Evolutionary conservation across 1,140 invertebrate species (phyloP).

Genomic region (Listronotus oregonensis): DNA sequence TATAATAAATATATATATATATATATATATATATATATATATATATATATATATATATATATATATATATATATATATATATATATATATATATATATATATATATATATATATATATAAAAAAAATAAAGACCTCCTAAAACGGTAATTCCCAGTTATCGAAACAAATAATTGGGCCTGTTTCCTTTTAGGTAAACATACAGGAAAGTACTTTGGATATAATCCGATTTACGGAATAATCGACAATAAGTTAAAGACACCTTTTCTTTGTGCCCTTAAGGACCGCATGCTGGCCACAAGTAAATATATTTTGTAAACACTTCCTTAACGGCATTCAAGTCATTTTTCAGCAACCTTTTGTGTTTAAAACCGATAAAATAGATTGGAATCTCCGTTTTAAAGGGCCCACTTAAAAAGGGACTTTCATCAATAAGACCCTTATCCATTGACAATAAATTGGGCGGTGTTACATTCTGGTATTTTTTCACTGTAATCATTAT

Average conservation of each 20-base stretch:
- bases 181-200: neutral
- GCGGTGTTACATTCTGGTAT: constrained; percentile 17
- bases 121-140: no score
- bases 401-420: constrained; percentile 30
- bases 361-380: constrained; percentile 26
- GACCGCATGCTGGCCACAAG: constrained; percentile 38
- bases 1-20: neutral
- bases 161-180: no score
- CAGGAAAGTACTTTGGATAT: constrained; percentile 24
- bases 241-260: constrained; percentile 27
- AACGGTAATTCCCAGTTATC: no score
- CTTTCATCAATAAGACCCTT: constrained; percentile 27
- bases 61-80: constrained; percentile 18
- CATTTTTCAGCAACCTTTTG: constrained; percentile 35
- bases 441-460: constrained; percentile 27
- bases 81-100: constrained; percentile 6
- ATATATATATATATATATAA: constrained; percentile 14
- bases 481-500: neutral
- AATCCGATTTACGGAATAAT: constrained; percentile 32
- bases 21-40: no score
- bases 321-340: constrained; percentile 44
- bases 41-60: neutral
- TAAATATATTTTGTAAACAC: constrained; percentile 42
- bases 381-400: constrained; percentile 36
- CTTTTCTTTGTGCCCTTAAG: constrained; percentile 32